A percentile compares a stretch with the other conserved stretches of the same genome.
These are phyloP conservation scores for Drosophila paramelanica DNA, from an alignment of 2,888 invertebrate genomes.

Conservation along the genomic window DNA sequence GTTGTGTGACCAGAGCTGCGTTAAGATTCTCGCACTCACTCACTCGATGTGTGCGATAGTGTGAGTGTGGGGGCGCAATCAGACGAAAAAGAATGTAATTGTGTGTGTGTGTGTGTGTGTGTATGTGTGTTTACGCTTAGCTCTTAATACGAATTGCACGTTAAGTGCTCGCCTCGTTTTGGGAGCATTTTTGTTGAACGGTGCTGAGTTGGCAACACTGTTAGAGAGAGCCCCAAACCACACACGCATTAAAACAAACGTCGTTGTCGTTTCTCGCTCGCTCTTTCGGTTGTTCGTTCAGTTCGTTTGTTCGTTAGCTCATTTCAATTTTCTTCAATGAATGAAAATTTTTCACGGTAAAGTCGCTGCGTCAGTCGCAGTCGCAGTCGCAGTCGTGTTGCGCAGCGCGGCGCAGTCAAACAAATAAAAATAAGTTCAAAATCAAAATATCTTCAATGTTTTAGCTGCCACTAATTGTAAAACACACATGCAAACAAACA, in stretches of 20 bases:
- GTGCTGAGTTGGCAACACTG: slow-evolving; percentile 72
- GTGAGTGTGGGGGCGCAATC: slow-evolving; percentile 1
- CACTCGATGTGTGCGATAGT: slow-evolving; percentile 10
- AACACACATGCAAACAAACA: slow-evolving; percentile 10
- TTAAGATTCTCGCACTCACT: slow-evolving; percentile 14
- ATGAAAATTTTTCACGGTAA: slow-evolving; percentile 80
- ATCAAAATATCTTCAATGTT: slow-evolving; percentile 9
- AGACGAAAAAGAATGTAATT: background rate
- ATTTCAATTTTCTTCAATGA: slow-evolving; percentile 81
- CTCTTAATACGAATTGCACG: slow-evolving; percentile 54
- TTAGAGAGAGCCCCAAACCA: slow-evolving; percentile 25
- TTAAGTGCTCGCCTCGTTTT: slow-evolving; percentile 40
- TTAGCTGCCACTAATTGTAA: slow-evolving; percentile 18
- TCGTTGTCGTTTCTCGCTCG: slow-evolving; percentile 26
- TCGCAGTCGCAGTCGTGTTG: slow-evolving; percentile 45
- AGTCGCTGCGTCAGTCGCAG: slow-evolving; percentile 51
- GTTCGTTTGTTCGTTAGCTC: slow-evolving; percentile 51
- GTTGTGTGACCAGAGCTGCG: slow-evolving; percentile 28
- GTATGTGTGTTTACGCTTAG: slow-evolving; percentile 21
- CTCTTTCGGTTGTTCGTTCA: slow-evolving; percentile 22
- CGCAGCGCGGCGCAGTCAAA: slow-evolving; percentile 47
- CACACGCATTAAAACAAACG: slow-evolving; percentile 19
- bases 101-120: slow-evolving; percentile 13
- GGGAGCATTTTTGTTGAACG: slow-evolving; percentile 40
- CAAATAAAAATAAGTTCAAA: slow-evolving; percentile 28